Base-by-base conservation (phyloP, 2,113 vertebrate species). In the Rattus norvegicus region DNA sequence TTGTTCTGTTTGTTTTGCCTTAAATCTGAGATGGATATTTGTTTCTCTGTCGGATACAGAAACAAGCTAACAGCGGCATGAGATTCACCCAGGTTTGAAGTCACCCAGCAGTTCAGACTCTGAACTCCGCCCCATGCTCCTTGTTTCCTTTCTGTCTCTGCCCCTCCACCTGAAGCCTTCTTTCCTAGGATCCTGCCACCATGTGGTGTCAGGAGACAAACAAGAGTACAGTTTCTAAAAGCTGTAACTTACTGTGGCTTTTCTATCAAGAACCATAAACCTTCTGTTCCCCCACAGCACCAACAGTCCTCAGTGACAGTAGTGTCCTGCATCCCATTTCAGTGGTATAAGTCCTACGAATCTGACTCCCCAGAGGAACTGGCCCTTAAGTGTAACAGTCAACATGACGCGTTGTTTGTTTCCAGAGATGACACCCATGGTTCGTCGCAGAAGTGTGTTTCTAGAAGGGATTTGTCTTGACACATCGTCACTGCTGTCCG, bases 101-200 rank as follows among this genome's bases (percentile, higher is more conserved):
- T 75, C 30, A 80, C 39, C 75, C 30, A 75, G 7, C 7, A 81
- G 52, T 43, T 43, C n/a, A 17, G 47, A 49, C 9, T 86, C 84
- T 4, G 52, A 67, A 17, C 59, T 65, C 22, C 56, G 14, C 84
- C 76, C 92, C 49, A 9, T 0, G 5, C 33, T 52, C 4, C 19
- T 16, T 80, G 70, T 94, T 95, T 75, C 67, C 85, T 43, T 24
- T 80, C 33, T 4, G 4, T 69, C 47, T 86, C 17, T 67, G 30
- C 39, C 47, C 4, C 1, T 36, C 30, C 47, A 43, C 0, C 4
- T 59, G n/a, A 91, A 61, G 85, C 70, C 79, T 70, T 88, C 36
- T 72, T 86, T 91, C 86, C 95, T 91, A 39, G 86, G n/a, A 6
- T 72, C 80, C 20, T 49, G 72, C 91, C 76, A 92, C 69, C 63